A percentile compares a stretch with the other conserved stretches of the same genome.
Evolutionary conservation across 2,113 vertebrate species (phyloP).

Genomic region (Neolamprologus devosi): DNA sequence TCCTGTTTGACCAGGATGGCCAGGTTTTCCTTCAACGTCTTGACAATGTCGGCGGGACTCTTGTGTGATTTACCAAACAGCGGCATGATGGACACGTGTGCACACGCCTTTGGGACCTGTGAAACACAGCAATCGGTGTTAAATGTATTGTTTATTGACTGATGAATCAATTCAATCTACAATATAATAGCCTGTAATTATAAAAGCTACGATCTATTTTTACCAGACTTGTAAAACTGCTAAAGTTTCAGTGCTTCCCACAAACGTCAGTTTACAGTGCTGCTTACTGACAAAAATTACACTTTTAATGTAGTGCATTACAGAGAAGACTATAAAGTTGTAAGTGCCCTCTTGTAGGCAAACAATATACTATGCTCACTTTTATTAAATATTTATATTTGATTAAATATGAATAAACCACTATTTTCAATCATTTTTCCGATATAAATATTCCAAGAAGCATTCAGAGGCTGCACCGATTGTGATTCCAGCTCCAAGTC

Average conservation of each 20-base stretch:
- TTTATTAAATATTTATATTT: background rate
- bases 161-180: background rate
- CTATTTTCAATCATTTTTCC: background rate
- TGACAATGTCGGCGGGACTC: conserved; percentile 91
- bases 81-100: conserved; percentile 75
- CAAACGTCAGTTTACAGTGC: background rate
- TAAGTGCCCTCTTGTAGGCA: background rate
- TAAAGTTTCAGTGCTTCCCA: background rate
- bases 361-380: background rate
- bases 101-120: conserved; percentile 33
- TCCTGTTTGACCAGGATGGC: conserved; percentile 91
- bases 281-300: accelerated
- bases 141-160: background rate
- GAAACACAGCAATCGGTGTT: background rate
- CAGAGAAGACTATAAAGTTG: accelerated
- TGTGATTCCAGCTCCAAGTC: accelerated
- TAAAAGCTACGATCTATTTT: background rate
- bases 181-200: background rate
- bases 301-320: background rate
- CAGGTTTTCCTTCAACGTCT: conserved; percentile 89
- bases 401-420: background rate
- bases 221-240: background rate
- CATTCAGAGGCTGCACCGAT: background rate
- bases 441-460: background rate
- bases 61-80: conserved; percentile 96